phyloP scores from a whole-genome alignment of 2,113 vertebrate genomes.

The Brachirus orientalis region DNA sequence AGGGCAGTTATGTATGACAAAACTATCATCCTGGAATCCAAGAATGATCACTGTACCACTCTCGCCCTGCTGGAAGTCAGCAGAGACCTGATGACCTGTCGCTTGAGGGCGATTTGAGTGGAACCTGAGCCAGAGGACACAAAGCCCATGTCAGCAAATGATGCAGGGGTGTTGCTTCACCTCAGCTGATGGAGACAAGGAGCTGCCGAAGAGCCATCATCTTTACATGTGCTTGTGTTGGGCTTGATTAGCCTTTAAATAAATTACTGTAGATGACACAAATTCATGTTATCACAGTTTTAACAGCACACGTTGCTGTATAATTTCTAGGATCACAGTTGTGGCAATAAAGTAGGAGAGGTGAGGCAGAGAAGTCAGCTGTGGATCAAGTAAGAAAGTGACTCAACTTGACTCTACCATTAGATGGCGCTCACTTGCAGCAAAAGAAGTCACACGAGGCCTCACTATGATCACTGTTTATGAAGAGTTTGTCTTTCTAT shows the following conservation, averaged over 20 bases:
- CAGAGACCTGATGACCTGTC: background rate
- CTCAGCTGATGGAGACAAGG: conserved; percentile 13
- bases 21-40: background rate
- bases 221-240: conserved; percentile 11
- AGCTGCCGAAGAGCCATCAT: background rate
- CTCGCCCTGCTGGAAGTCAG: conserved; percentile 14
- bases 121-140: background rate
- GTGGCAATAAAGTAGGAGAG: no score
- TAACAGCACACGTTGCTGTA: no score
- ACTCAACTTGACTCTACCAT: conserved; percentile 10
- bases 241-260: conserved; percentile 22
- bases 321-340: no score
- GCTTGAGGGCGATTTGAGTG: background rate
- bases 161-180: conserved; percentile 5
- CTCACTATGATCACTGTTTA: background rate
- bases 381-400: background rate
- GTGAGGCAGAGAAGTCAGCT: background rate
- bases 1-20: background rate
- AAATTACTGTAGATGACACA: conserved; percentile 12
- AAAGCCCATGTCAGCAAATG: conserved; percentile 8
- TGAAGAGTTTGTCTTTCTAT: background rate
- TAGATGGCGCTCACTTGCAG: conserved; percentile 55
- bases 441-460: background rate
- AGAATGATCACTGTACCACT: conserved; percentile 9
- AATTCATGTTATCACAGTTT: no score